Percentiles rank a stretch among this genome's conserved stretches.
Evolutionary conservation across 2,113 vertebrate species (phyloP).

Genomic region (Aix galericulata): DNA sequence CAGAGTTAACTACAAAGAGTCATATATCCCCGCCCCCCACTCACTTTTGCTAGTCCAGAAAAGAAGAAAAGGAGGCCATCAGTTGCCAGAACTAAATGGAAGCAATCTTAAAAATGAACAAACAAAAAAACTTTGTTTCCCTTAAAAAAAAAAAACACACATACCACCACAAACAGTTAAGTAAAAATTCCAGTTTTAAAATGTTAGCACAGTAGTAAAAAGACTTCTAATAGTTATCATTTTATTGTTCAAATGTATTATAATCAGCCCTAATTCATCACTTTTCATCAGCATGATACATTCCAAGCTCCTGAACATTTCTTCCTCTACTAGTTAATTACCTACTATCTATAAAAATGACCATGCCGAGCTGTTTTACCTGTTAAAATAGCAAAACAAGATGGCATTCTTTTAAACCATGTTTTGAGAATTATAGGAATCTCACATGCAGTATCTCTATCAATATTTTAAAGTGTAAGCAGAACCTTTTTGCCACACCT

Average conservation of each 20-base stretch:
- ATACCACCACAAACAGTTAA: not conserved
- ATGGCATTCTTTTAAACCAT: not conserved
- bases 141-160: not conserved
- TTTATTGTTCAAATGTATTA: slow-evolving; percentile 16
- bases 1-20: not conserved
- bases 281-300: not conserved
- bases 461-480: slow-evolving; percentile 38
- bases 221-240: not conserved
- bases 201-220: not conserved
- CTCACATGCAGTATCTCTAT: not conserved
- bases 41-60: not conserved
- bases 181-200: slow-evolving; percentile 35
- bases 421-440: not conserved
- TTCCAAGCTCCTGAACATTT: not conserved
- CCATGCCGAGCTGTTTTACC: not conserved
- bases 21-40: not conserved
- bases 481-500: slow-evolving; percentile 3
- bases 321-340: not conserved
- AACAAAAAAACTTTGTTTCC: not conserved
- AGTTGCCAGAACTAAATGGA: not conserved
- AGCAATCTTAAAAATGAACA: not conserved
- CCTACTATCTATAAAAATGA: not conserved
- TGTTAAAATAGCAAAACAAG: slow-evolving; percentile 1
- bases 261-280: slow-evolving; percentile 25
- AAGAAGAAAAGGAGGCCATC: not conserved